Percentiles rank a stretch among this genome's conserved stretches.
phyloP scores from a whole-genome alignment of 1,140 invertebrate genomes.

The Andrena cerasifolii region DNA sequence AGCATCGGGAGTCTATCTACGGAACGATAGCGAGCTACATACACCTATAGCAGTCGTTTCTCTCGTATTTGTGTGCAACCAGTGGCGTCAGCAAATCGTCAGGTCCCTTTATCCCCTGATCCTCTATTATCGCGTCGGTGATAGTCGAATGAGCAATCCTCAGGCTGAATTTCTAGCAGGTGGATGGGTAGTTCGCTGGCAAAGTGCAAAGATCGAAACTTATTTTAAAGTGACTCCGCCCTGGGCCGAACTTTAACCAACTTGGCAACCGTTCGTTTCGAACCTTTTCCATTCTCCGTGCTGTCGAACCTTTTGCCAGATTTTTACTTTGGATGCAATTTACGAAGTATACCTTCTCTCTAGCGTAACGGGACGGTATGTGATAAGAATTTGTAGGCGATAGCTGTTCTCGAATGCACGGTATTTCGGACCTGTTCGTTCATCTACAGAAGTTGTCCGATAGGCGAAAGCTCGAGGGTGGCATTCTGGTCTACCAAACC shows the following conservation, averaged over 20 bases:
- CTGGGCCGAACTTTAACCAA: constrained; percentile 6
- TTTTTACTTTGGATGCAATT: background rate
- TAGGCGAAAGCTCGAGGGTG: too few relatives aligned
- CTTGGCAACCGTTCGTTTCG: constrained; percentile 5
- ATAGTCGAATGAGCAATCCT: constrained; percentile 55
- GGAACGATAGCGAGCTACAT: constrained; percentile 38
- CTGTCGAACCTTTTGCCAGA: background rate
- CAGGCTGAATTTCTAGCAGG: constrained; percentile 9
- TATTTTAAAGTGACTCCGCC: background rate
- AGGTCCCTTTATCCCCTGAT: constrained; percentile 20
- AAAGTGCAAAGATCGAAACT: constrained; percentile 2
- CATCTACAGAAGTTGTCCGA: too few relatives aligned
- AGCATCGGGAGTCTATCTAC: constrained; percentile 43
- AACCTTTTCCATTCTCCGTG: constrained; percentile 6
- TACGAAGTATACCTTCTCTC: background rate
- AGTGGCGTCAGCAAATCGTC: constrained; percentile 44
- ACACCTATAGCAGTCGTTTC: constrained; percentile 47
- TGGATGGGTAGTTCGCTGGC: background rate
- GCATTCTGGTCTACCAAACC: too few relatives aligned
- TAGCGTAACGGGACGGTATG: background rate
- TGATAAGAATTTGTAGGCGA: background rate
- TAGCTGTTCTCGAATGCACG: background rate
- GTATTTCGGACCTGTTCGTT: too few relatives aligned
- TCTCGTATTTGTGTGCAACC: constrained; percentile 54
- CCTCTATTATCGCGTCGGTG: constrained; percentile 29